A percentile compares a stretch with the other conserved stretches of the same genome.
These are phyloP conservation scores for Cheumatopsyche charites DNA, from an alignment of 1,140 invertebrate species.

Conservation along the genomic window DNA sequence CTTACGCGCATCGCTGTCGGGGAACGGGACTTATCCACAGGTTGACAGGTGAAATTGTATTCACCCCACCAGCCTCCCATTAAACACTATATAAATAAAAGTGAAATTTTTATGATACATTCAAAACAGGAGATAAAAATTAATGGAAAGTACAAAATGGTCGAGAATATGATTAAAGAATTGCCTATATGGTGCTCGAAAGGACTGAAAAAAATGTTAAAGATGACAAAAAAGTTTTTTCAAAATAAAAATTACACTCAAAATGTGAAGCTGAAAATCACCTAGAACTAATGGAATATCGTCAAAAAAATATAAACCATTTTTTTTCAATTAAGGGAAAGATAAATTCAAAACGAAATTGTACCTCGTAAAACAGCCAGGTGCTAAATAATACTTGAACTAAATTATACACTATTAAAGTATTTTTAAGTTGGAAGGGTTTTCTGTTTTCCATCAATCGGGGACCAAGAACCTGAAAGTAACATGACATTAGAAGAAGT, in stretches of 20 bases:
- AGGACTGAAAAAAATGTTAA: too few species aligned
- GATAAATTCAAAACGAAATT: too few species aligned
- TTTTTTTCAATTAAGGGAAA: too few species aligned
- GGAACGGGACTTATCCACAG: slow-evolving; percentile 81
- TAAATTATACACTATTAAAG: slow-evolving; percentile 84
- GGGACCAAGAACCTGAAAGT: slow-evolving; percentile 71
- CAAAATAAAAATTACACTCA: too few species aligned
- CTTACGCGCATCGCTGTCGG: slow-evolving; percentile 82
- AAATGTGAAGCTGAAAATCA: too few species aligned
- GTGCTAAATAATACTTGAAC: slow-evolving; percentile 83
- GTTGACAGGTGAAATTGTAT: slow-evolving; percentile 88
- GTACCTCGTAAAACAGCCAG: slow-evolving; percentile 84
- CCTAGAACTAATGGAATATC: too few species aligned
- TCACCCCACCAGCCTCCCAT: slow-evolving; percentile 76
- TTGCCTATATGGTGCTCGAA: too few species aligned
- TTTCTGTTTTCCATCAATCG: slow-evolving; percentile 86
- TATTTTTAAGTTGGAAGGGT: slow-evolving; percentile 78
- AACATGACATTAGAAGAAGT: slow-evolving; percentile 34
- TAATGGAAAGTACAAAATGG: too few species aligned
- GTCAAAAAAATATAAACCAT: too few species aligned
- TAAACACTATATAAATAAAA: slow-evolving; percentile 64
- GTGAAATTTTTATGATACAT: neutral
- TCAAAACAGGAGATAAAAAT: neutral
- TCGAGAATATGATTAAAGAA: too few species aligned
- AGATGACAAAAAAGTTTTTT: too few species aligned